Percentiles rank a stretch among this genome's conserved stretches.
Conservation (phyloP, 1,140 invertebrate genomes). For the Lepidurus apus region DNA sequence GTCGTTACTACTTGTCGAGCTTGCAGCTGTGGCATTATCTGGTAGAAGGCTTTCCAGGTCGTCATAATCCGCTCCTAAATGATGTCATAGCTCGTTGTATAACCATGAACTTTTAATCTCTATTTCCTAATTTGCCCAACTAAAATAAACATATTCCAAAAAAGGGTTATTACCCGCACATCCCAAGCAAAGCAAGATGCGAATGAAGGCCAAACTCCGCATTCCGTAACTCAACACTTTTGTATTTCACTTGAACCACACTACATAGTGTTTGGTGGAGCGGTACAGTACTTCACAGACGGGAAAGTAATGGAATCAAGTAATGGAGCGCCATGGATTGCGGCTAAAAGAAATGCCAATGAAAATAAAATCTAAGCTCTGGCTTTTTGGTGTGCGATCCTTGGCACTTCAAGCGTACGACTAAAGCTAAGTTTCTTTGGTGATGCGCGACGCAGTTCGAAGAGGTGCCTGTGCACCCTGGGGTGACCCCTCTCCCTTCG, state of each 20-base stretch:
- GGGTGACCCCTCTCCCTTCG: neutral
- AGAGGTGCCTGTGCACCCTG: neutral
- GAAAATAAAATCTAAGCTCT: neutral
- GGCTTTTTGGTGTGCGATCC: neutral
- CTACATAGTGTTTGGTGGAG: neutral
- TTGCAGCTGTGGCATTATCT: neutral
- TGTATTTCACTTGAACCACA: neutral
- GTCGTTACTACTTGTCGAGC: neutral
- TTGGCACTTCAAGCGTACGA: neutral
- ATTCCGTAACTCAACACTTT: slow-evolving; percentile 2
- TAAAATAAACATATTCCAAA: neutral
- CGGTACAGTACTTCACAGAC: neutral
- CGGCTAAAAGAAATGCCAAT: neutral
- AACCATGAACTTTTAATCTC: neutral
- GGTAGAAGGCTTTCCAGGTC: neutral
- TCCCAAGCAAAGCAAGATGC: neutral
- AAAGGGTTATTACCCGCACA: neutral
- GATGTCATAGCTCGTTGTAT: neutral
- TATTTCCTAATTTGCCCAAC: neutral
- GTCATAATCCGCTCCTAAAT: slow-evolving; percentile 4
- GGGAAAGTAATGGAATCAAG: neutral
- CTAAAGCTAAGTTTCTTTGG: neutral
- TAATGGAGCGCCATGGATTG: neutral
- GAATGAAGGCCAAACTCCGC: neutral
- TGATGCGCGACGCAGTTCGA: neutral